These are phyloP conservation scores for Etheostoma nigrum DNA, from an alignment of 2,797 vertebrate genomes.

Conservation along the genomic window DNA sequence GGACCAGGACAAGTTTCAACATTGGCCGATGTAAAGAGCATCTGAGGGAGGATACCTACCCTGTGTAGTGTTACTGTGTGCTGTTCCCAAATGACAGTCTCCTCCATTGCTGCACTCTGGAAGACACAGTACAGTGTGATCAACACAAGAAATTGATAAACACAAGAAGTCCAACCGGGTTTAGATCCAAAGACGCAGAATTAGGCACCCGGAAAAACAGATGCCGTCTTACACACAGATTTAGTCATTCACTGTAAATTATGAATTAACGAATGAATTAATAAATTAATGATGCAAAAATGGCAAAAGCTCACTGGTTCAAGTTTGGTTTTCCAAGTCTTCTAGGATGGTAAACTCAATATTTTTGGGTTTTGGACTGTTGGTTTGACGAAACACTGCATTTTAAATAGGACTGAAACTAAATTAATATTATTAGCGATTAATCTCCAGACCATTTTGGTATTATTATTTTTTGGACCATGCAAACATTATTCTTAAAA, in stretches of 20 bases:
- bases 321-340: not conserved
- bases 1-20: constrained; percentile 7
- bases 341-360: not conserved
- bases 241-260: constrained; percentile 1
- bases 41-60: constrained; percentile 83
- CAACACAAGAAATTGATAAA: constrained; percentile 34
- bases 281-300: not conserved
- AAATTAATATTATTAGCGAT: not conserved
- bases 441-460: not conserved
- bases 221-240: not conserved
- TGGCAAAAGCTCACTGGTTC: not conserved
- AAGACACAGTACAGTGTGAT: constrained; percentile 45
- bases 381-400: not conserved
- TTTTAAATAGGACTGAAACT: not conserved
- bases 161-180: constrained; percentile 10
- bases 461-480: not conserved
- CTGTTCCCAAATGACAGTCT: constrained; percentile 99
- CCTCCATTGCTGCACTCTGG: constrained; percentile 98
- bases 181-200: constrained; percentile 5
- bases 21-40: constrained; percentile 14
- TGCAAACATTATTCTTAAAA: not conserved
- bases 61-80: constrained; percentile 99
- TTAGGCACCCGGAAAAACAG: not conserved
- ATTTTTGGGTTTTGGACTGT: not conserved
- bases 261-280: not conserved